Percentiles rank a stretch among this genome's conserved stretches.
These are phyloP conservation scores for Pangasianodon gigas DNA, from an alignment of 2,113 vertebrate species.

Conservation along the genomic window DNA sequence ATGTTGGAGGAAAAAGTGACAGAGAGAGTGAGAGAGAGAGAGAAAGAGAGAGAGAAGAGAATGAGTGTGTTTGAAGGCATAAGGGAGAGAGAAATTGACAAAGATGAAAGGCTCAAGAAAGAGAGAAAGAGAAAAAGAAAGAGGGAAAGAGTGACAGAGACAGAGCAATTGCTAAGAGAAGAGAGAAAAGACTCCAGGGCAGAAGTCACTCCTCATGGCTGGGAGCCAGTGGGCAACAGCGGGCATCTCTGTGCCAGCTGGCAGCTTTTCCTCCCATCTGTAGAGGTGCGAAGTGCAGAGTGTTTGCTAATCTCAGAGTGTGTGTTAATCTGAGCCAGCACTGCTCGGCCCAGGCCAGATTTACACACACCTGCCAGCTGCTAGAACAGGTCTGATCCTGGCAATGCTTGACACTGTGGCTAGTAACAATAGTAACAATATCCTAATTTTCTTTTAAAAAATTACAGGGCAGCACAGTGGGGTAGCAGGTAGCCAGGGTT, in stretches of 20 bases:
- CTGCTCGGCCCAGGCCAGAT: constrained; percentile 67
- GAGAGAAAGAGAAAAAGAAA: background rate
- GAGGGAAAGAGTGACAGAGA: background rate
- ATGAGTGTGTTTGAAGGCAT: background rate
- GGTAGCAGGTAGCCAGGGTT: background rate
- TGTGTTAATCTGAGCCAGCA: constrained; percentile 75
- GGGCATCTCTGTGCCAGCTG: constrained; percentile 78
- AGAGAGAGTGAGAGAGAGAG: background rate
- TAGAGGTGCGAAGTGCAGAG: constrained; percentile 73
- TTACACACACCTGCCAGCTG: constrained; percentile 76
- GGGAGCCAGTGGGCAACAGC: constrained; percentile 70
- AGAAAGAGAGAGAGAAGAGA: background rate
- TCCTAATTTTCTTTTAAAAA: no score
- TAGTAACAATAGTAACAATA: background rate
- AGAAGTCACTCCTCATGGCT: constrained; percentile 68
- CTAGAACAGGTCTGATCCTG: constrained; percentile 64
- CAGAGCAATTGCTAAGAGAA: background rate
- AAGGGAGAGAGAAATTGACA: background rate
- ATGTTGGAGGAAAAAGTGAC: background rate
- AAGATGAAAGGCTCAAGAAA: background rate
- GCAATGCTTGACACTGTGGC: background rate
- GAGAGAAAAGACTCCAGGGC: constrained; percentile 29
- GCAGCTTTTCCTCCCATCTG: constrained; percentile 77
- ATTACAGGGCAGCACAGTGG: background rate
- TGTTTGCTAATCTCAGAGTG: constrained; percentile 78